Percentiles rank a stretch among this genome's conserved stretches.
These are phyloP conservation scores for Dichetophora obliterata DNA, from an alignment of 2,888 invertebrate genomes.

Conservation along the genomic window DNA sequence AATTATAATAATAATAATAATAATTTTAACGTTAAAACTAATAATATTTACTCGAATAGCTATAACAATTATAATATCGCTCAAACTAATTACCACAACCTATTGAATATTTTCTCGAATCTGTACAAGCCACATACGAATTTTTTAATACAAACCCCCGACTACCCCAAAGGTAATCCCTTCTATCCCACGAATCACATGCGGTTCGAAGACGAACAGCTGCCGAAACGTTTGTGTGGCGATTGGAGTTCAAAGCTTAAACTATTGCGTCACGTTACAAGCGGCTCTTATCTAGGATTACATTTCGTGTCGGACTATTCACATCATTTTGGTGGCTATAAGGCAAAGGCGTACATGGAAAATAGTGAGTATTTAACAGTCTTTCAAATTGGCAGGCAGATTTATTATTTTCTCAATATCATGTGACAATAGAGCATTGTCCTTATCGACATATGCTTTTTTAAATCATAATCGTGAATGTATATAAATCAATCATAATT, in stretches of 20 bases:
- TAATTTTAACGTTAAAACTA: conserved; percentile 40
- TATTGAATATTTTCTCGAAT: conserved; percentile 58
- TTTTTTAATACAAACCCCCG: conserved; percentile 61
- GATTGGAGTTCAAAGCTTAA: conserved; percentile 86
- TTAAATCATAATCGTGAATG: no score
- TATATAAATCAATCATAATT: no score
- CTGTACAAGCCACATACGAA: conserved; percentile 59
- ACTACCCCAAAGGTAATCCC: conserved; percentile 60
- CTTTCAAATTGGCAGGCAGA: no score
- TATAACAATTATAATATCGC: conserved; percentile 57
- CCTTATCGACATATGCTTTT: no score
- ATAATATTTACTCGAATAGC: conserved; percentile 51
- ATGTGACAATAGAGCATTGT: no score
- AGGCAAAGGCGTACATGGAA: conserved; percentile 79
- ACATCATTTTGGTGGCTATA: conserved; percentile 81
- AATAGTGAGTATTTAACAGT: conserved; percentile 74
- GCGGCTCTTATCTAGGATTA: conserved; percentile 75
- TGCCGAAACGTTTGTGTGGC: conserved; percentile 77
- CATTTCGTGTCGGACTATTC: conserved; percentile 84
- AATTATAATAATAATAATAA: conserved; percentile 36
- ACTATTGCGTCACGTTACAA: conserved; percentile 77
- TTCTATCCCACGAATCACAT: conserved; percentile 46
- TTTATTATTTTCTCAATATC: no score
- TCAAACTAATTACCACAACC: conserved; percentile 59
- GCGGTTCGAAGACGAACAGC: conserved; percentile 43